Percentiles rank a stretch among this genome's conserved stretches.
phyloP scores from a whole-genome alignment of 2,888 invertebrate genomes.

The Eretmocerus hayati region DNA sequence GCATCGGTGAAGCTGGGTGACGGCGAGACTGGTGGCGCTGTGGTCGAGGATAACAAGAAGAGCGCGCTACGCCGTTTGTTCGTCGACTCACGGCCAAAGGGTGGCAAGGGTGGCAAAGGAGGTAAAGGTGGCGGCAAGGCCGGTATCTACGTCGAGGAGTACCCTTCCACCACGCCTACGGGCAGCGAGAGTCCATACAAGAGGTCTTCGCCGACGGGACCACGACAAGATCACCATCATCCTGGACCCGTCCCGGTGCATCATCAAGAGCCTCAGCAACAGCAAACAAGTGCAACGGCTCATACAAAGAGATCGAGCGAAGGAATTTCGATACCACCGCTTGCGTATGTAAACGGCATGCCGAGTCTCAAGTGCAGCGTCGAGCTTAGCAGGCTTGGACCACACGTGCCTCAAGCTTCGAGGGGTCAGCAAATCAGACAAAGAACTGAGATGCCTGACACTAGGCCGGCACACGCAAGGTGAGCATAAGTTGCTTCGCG shows the following conservation, averaged over 20 bases:
- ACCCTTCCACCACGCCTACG: constrained; percentile 41
- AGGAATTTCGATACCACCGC: constrained; percentile 27
- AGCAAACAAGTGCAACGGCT: constrained; percentile 1
- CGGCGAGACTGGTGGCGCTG: constrained; percentile 49
- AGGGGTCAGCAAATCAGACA: constrained; percentile 49
- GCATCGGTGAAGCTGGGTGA: constrained; percentile 44
- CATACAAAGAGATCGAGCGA: no score
- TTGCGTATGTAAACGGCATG: constrained; percentile 35
- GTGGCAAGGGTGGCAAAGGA: constrained; percentile 54
- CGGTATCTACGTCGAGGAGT: constrained; percentile 48
- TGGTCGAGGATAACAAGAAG: constrained; percentile 63
- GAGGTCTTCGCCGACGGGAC: constrained; percentile 38
- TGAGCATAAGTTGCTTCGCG: no score
- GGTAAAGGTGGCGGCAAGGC: constrained; percentile 62
- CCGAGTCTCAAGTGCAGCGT: constrained; percentile 46
- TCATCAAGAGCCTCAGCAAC: constrained; percentile 14
- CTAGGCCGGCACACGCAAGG: constrained; percentile 41
- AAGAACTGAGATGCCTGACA: constrained; percentile 49
- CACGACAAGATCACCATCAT: constrained; percentile 32
- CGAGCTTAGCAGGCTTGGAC: constrained; percentile 44
- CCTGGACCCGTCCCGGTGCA: no score
- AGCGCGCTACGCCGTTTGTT: constrained; percentile 64
- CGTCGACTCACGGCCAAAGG: constrained; percentile 49
- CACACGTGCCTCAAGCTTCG: constrained; percentile 26
- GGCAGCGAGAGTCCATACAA: constrained; percentile 47